Percentiles rank a stretch among this genome's conserved stretches.
Conservation (phyloP, 2,888 invertebrate genomes). For the Ectropis crepuscularia region DNA sequence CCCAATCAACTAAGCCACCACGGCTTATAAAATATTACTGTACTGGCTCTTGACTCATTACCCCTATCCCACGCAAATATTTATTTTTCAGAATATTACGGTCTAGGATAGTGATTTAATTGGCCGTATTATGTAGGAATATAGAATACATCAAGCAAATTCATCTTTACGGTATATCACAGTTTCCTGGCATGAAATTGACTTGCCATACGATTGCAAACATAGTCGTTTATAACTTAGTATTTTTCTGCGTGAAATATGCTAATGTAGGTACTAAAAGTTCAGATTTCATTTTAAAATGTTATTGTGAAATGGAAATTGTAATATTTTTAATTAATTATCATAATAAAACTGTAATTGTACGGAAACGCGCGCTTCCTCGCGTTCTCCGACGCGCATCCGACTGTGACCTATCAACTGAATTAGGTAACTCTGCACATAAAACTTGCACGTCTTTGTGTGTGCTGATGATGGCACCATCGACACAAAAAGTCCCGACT, state of each 20-base stretch:
- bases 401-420: conserved; percentile 37
- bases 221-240: background rate
- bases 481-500: no score
- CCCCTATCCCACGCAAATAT: no score
- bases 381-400: conserved; percentile 46
- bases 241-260: background rate
- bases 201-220: background rate
- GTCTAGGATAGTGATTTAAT: no score
- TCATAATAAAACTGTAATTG: conserved; percentile 48
- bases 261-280: background rate
- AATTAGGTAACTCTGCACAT: conserved; percentile 9
- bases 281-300: conserved; percentile 28
- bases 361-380: conserved; percentile 46
- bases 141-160: no score
- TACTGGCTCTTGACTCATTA: no score
- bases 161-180: no score
- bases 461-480: no score
- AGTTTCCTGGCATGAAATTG: background rate
- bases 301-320: conserved; percentile 23
- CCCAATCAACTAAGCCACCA: no score
- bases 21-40: no score
- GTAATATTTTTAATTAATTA: conserved; percentile 32
- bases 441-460: background rate
- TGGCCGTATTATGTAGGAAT: no score
- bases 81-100: no score